A percentile compares a stretch with the other conserved stretches of the same genome.
phyloP scores from a whole-genome alignment of 35 echinoderm and acorn worm species.

The Strongylocentrotus purpuratus region DNA sequence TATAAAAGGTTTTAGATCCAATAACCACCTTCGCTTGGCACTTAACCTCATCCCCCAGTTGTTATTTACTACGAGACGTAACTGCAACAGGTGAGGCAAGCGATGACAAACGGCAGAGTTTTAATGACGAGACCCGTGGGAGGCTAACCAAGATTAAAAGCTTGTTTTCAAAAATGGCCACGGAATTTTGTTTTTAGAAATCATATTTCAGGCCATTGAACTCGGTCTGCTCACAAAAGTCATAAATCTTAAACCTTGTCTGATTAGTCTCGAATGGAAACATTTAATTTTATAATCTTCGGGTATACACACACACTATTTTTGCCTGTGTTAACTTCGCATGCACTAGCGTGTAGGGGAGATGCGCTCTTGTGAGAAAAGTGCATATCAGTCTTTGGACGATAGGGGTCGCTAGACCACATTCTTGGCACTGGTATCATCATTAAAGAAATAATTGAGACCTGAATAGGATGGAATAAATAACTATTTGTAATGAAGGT shows the following conservation, averaged over 20 bases:
- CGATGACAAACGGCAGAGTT: slow-evolving; percentile 36
- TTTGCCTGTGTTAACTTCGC: neutral
- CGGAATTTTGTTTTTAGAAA: slow-evolving; percentile 32
- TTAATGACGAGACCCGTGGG: slow-evolving; percentile 24
- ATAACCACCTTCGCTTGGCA: neutral
- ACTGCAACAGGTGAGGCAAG: neutral
- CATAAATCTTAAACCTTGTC: neutral
- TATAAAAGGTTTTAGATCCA: neutral
- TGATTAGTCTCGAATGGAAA: neutral
- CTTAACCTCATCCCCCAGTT: neutral
- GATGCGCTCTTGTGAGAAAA: too few species aligned
- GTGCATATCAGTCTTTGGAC: neutral
- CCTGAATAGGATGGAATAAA: too few species aligned
- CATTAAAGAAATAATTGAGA: neutral
- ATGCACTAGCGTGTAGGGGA: too few species aligned
- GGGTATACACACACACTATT: neutral
- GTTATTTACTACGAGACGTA: neutral
- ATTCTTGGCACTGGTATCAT: neutral
- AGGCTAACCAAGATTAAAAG: slow-evolving; percentile 25
- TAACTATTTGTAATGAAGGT: too few species aligned
- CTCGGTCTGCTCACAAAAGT: neutral
- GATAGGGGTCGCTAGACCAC: neutral
- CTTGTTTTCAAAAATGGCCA: slow-evolving; percentile 27
- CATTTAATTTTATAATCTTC: neutral
- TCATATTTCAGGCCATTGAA: slow-evolving; percentile 30